Evolutionary conservation across 2,797 vertebrate species (phyloP), one percentile per base, ranked within the genome.

Genomic region (Sebastolobus alascanus): DNA sequence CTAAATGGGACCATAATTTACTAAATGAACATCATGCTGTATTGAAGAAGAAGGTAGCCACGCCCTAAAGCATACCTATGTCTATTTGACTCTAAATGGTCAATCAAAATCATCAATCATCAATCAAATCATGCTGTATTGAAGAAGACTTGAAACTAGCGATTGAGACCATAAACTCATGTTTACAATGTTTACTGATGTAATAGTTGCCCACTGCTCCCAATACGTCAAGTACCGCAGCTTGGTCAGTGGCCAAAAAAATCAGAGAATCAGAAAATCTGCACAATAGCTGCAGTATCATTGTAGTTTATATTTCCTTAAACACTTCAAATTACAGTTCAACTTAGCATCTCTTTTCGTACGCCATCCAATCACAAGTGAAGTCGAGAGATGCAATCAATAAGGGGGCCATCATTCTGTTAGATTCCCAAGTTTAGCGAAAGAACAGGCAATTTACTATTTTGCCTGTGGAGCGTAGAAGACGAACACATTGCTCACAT

Each of bases 311-410:
- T 56, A 50, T 55, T 31, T 40, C 33, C 20, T 12, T 14, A 12
- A 4, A 20, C 25, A 50, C 27, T 59, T 58, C 3, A 27, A n/a
- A 25, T 31, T 68, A 33, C 3, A 33, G 9, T 31, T 68, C 13
- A 18, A 11, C 6, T 65, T 10, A 25, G 37, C 7, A 12, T 55
- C 4, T 58, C 5, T 61, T 55, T 38, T 31, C 4, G 27, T 5
- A 8, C 11, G 25, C 6, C 43, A 16, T 52, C 37, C 37, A 56
- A 27, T 65, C 25, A 37, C 35, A 37, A 77, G 25, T 50, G 14
- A 72, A 55, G 8, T 69, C 5, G 50, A 68, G 10, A 22, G 12
- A 54, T 56, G 22, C 68, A 69, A 77, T 75, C 64, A 70, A 59
- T 29, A 46, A 14, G 35, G 56, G 56, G 7, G 29, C 37, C 35